A percentile compares a stretch with the other conserved stretches of the same genome.
Evolutionary conservation across 2,113 vertebrate species (phyloP).

Genomic region (Odontophorus gujanensis): DNA sequence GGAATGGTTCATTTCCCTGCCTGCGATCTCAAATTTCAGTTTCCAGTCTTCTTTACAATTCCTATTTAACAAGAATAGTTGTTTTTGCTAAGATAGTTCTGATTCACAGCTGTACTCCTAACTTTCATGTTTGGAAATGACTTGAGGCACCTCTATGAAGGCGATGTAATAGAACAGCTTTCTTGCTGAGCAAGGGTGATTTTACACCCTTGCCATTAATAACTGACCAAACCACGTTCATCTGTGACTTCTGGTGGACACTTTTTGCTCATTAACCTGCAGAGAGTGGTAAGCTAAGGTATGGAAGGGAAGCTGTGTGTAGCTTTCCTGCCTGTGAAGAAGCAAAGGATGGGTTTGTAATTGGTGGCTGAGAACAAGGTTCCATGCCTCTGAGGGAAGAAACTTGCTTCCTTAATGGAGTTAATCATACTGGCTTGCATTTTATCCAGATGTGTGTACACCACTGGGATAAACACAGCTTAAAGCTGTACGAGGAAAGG

Average conservation of each 20-base stretch:
- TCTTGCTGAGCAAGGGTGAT: neutral
- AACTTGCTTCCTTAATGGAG: neutral
- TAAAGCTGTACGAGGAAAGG: neutral
- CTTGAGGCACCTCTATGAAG: neutral
- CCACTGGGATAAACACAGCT: neutral
- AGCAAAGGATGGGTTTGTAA: neutral
- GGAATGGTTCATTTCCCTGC: neutral
- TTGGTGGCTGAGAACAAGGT: neutral
- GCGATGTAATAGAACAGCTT: neutral
- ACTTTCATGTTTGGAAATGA: neutral
- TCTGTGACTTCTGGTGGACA: neutral
- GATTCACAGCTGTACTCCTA: neutral
- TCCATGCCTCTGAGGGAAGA: neutral
- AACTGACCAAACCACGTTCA: neutral
- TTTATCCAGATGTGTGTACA: neutral
- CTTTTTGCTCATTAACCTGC: neutral
- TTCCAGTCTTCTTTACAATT: neutral
- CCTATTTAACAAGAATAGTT: neutral
- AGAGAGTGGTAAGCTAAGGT: neutral
- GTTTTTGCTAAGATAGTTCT: neutral
- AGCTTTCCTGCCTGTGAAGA: neutral
- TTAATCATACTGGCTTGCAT: neutral
- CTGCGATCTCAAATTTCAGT: neutral
- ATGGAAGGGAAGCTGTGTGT: neutral
- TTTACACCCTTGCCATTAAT: neutral